Percentiles rank a stretch among this genome's conserved stretches.
phyloP scores from a whole-genome alignment of 1,140 invertebrate species.

The Pseudomyrmex gracilis region DNA sequence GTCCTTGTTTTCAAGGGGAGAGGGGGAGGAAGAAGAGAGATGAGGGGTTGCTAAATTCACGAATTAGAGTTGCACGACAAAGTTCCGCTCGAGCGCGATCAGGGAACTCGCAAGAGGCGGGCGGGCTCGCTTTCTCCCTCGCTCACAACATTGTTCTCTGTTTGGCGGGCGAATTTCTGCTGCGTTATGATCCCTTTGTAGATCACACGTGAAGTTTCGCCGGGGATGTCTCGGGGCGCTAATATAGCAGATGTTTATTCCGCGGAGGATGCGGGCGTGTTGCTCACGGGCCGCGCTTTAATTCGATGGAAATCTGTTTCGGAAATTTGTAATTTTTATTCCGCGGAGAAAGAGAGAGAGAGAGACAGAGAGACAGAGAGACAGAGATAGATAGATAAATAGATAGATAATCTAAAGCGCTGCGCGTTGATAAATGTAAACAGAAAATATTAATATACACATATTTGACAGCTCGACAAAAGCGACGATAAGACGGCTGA shows the following conservation, averaged over 20 bases:
- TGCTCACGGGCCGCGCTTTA: neutral
- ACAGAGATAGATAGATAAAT: too few relatives aligned
- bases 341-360: neutral
- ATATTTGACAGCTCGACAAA: neutral
- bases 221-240: conserved; percentile 29
- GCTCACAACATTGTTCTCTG: conserved; percentile 33
- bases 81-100: conserved; percentile 42
- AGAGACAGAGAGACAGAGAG: too few relatives aligned
- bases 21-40: too few relatives aligned
- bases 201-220: conserved; percentile 43
- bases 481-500: neutral
- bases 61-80: conserved; percentile 47
- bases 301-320: neutral
- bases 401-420: too few relatives aligned
- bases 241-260: conserved; percentile 32
- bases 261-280: neutral
- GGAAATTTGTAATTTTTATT: neutral
- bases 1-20: conserved; percentile 17
- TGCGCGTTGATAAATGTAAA: too few relatives aligned
- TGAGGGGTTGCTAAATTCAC: conserved; percentile 39
- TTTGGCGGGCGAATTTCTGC: conserved; percentile 12
- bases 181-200: conserved; percentile 53
- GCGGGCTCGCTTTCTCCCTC: neutral
- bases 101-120: conserved; percentile 6
- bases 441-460: too few relatives aligned